Conservation (phyloP, 2,888 invertebrate genomes). For the Orthosia gracilis region DNA sequence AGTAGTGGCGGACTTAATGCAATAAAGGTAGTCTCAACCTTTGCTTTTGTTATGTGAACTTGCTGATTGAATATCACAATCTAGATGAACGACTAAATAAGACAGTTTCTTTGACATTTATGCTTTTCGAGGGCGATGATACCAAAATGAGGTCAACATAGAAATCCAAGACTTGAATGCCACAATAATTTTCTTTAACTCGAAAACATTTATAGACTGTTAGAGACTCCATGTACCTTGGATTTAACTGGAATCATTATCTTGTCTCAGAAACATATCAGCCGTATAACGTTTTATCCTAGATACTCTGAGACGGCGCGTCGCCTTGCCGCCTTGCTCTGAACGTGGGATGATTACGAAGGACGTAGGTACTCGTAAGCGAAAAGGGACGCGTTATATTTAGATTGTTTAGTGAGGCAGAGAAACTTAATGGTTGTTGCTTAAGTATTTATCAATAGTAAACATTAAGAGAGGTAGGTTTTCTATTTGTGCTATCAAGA, state of each 20-base stretch:
- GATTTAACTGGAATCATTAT: too few species aligned
- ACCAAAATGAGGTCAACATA: not conserved
- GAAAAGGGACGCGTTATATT: not conserved
- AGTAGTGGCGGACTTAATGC: too few species aligned
- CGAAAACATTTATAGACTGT: not conserved
- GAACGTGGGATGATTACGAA: not conserved
- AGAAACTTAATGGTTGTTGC: not conserved
- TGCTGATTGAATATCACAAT: too few species aligned
- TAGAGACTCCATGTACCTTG: too few species aligned
- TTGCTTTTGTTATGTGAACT: too few species aligned
- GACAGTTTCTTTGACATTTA: too few species aligned
- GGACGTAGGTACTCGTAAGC: not conserved
- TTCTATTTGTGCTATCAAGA: not conserved
- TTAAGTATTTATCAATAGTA: not conserved
- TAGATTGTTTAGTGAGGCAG: not conserved
- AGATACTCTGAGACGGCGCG: slow-evolving; percentile 6
- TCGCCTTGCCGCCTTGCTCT: not conserved
- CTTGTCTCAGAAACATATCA: too few species aligned
- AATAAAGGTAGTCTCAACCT: too few species aligned
- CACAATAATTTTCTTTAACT: not conserved
- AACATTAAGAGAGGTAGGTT: not conserved
- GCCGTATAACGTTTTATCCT: not conserved
- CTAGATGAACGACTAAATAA: too few species aligned
- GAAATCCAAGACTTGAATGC: not conserved
- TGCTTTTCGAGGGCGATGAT: not conserved